Base-by-base conservation (phyloP, 2,797 vertebrate species). In the Microtus californicus region DNA sequence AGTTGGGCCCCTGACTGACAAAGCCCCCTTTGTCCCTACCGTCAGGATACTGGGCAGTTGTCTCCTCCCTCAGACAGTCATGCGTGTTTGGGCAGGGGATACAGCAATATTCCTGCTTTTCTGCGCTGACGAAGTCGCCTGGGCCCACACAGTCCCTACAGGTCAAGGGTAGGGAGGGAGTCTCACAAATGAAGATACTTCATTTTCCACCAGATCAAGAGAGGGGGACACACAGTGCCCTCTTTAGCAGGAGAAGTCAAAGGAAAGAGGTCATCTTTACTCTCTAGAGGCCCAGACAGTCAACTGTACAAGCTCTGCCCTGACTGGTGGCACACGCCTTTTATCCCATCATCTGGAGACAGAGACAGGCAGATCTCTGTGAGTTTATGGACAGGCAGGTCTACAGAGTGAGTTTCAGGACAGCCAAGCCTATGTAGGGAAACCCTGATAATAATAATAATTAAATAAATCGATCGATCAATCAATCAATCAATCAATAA, bases 41-140 rank as follows among this genome's bases (percentile, higher is more conserved):
- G 17, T 61, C 11, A 40, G 34, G 80, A 37, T 2, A 11, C 34
- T 40, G 54, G 27, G n/a, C 79, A 61, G n/a, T 29, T 29, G 77
- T 78, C 29, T 54, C 2, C 67, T 2, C 9, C 45, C 43, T 73
- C 8, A 31, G 34, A 80, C 27, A 2, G 4, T 27, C 0, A 0
- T 34, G 6, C 10, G 0, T 25, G 21, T 88, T 31, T 89, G 79
- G 79, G 54, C 21, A 15, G 56, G 29, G 11, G 14, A 0, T 31
- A 15, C 6, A 51, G 63, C 31, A n/a, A 69, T 6, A 10, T 37
- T 0, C 34, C 31, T 74, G 40, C 11, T 51, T 54, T 40, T 91
- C 59, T 34, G 59, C 59, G 23, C 21, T 14, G 21, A 67, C 1
- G 3, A 67, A 29, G 4, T 37, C 11, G 23, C 48, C 23, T 78